Evolutionary conservation across 2,888 invertebrate species (phyloP).

Genomic region (Tethea ocularis): DNA sequence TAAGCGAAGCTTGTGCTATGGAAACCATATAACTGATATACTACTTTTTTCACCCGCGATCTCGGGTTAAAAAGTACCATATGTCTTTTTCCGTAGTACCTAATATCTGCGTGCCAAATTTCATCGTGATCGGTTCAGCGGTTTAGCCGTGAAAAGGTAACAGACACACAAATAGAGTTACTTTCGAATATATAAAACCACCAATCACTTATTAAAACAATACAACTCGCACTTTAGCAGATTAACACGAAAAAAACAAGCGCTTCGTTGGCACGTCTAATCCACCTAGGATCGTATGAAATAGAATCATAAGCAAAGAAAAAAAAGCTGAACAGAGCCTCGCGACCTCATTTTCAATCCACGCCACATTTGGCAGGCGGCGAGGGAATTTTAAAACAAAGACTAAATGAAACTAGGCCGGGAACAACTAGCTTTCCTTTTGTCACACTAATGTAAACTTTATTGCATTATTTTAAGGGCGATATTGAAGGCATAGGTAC

Average conservation of each 20-base stretch:
- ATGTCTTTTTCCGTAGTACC: too few relatives aligned
- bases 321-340: conserved; percentile 35
- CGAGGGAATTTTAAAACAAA: conserved; percentile 64
- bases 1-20: too few relatives aligned
- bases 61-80: too few relatives aligned
- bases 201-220: neutral
- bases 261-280: neutral
- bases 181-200: too few relatives aligned
- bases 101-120: too few relatives aligned
- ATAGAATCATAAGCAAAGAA: conserved; percentile 32
- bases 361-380: conserved; percentile 62
- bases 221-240: neutral
- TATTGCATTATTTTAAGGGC: neutral
- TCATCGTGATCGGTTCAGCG: too few relatives aligned
- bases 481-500: neutral
- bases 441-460: conserved; percentile 8
- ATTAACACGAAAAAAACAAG: neutral
- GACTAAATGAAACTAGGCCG: conserved; percentile 34
- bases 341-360: conserved; percentile 51
- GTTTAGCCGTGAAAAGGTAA: too few relatives aligned
- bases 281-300: conserved; percentile 16
- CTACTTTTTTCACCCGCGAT: too few relatives aligned
- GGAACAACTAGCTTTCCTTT: conserved; percentile 20
- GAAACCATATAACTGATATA: too few relatives aligned
- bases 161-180: too few relatives aligned